Evolutionary conservation across 2,113 vertebrate species (phyloP).

Genomic region (Rousettus leschenaultii): DNA sequence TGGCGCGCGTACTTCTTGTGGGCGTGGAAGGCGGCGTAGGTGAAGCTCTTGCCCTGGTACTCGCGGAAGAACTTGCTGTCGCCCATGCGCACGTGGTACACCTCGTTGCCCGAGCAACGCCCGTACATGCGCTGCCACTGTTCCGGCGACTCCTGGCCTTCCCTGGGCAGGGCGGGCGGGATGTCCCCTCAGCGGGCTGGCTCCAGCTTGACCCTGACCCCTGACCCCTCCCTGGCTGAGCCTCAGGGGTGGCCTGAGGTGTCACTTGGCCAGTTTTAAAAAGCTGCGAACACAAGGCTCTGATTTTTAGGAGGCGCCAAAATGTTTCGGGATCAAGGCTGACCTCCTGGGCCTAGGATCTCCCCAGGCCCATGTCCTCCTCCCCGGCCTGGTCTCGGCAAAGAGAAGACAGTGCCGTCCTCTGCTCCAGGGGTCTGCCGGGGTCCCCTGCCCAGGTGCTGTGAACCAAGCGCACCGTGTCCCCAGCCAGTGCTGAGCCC

Average conservation of each 20-base stretch:
- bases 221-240: neutral
- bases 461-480: accelerated
- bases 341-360: neutral
- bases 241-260: neutral
- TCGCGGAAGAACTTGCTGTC: constrained; percentile 99
- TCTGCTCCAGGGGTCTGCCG: neutral
- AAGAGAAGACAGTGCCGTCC: too few relatives aligned
- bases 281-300: neutral
- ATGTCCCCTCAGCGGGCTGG: neutral
- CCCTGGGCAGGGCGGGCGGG: constrained; percentile 79
- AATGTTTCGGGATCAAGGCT: neutral
- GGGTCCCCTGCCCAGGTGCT: neutral
- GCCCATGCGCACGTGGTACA: constrained; percentile 94
- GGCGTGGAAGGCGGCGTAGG: constrained; percentile 95
- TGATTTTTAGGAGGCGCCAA: neutral
- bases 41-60: constrained; percentile 97
- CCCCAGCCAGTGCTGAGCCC: neutral
- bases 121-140: constrained; percentile 97
- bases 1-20: constrained; percentile 91
- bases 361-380: neutral
- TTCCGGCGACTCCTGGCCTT: constrained; percentile 95
- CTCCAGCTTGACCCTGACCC: neutral
- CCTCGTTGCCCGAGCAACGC: constrained; percentile 96
- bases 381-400: neutral
- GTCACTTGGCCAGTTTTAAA: neutral